Base-by-base conservation (phyloP, 2,888 invertebrate species). In the Trissolcus brochymenae region DNA sequence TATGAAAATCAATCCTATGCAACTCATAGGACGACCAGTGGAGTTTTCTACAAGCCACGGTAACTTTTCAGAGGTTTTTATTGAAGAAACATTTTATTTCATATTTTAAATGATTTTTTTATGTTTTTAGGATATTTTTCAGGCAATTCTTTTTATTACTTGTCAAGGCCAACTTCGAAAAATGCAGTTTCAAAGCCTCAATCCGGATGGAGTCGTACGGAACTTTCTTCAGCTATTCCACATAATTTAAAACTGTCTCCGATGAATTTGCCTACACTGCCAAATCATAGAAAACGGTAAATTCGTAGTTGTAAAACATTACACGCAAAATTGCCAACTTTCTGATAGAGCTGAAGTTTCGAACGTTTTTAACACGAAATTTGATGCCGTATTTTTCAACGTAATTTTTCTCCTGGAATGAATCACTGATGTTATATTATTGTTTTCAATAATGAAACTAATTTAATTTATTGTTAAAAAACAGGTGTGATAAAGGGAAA, bases 181-280 rank as follows among this genome's bases (percentile, higher is more conserved):
- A 71, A 82, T 53, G 81, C 81, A 72, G 73, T 81, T 64, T 79
- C 84, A n/a, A 83, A 83, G 74, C 79, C 82, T 72, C 85, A 86
- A 55, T 85, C 87, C n/a, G 83, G 85, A 40, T 88, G 88, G 88
- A 85, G 86, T 64, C 71, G 82, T 19, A 83, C 87, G 50, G 84
- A 86, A 35, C 84, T 82, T 66, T 83, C 85, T 51, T 83, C 85
- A 35, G 81, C 85, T 17, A 87, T 85, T 84, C 84, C 87, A 46
- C 88, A 87, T 81, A 88, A 88, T 66, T 78, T 88, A 17, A 87
- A 84, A 62, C 86, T 88, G 43, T 85, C 87, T 55, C 88, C 88
- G n/a, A 84, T 88, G 64, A 85, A 87, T 78, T 82, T 83, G 62
- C 81, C 87, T 16, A 82, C 83, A 80, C 80, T 88, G 78, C 83